Percentiles rank a stretch among this genome's conserved stretches.
Conservation (phyloP, 2,888 invertebrate genomes). For the Neocrepidodera transversa region DNA sequence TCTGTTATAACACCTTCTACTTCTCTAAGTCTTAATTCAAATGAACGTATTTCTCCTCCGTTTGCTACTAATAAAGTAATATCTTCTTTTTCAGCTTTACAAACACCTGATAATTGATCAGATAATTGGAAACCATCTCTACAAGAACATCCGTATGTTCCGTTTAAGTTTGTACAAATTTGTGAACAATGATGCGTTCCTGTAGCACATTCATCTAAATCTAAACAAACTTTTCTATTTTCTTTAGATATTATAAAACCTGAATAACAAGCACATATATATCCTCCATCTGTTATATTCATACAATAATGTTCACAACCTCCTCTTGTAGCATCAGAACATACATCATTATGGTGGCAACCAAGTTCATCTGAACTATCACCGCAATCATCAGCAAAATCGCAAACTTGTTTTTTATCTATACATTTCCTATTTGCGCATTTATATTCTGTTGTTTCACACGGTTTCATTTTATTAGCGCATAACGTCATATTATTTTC, state of each 20-base stretch:
- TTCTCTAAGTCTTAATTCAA: conserved; percentile 69
- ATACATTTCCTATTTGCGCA: conserved; percentile 90
- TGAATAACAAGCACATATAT: conserved; percentile 88
- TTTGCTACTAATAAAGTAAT: conserved; percentile 78
- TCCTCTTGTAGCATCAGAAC: conserved; percentile 68
- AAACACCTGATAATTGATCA: conserved; percentile 82
- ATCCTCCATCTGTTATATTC: conserved; percentile 82
- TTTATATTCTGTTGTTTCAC: conserved; percentile 82
- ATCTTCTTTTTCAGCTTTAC: conserved; percentile 73
- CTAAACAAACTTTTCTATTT: conserved; percentile 84
- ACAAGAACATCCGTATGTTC: conserved; percentile 87
- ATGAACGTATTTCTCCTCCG: conserved; percentile 85
- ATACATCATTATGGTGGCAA: conserved; percentile 76
- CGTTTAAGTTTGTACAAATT: conserved; percentile 89
- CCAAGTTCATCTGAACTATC: conserved; percentile 90
- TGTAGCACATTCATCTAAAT: conserved; percentile 87
- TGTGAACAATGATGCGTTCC: conserved; percentile 92
- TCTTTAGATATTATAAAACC: conserved; percentile 83
- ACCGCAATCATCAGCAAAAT: conserved; percentile 89
- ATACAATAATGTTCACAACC: conserved; percentile 94
- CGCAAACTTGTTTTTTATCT: conserved; percentile 79
- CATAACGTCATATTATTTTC: conserved; percentile 95
- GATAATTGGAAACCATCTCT: conserved; percentile 79
- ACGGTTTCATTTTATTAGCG: conserved; percentile 75
- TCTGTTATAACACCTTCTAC: conserved; percentile 80